Percentiles rank a stretch among this genome's conserved stretches.
Evolutionary conservation across 2,113 vertebrate species (phyloP).

Genomic region (Alligator mississippiensis): DNA sequence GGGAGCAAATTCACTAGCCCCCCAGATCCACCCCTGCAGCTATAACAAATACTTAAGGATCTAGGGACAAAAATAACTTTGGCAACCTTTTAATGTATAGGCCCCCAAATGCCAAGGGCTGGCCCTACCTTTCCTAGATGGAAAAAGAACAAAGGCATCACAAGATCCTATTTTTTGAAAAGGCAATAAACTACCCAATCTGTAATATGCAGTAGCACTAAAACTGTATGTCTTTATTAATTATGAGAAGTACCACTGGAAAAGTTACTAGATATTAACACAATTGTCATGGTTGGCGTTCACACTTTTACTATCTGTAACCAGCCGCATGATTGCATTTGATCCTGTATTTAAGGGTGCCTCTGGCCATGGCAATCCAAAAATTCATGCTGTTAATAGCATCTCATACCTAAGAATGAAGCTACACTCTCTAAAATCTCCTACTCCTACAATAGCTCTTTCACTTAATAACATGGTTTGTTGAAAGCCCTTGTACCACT

Average conservation of each 20-base stretch:
- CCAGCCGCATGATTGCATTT: background rate
- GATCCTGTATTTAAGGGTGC: background rate
- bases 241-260: background rate
- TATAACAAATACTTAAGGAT: background rate
- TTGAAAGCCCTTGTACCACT: background rate
- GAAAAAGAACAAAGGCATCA: background rate
- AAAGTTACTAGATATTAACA: background rate
- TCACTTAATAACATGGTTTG: background rate
- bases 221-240: background rate
- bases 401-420: background rate
- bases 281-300: no score
- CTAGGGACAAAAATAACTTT: background rate
- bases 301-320: background rate
- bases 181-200: background rate
- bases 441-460: background rate
- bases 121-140: background rate
- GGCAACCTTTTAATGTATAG: conserved; percentile 31
- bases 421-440: background rate
- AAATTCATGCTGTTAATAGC: background rate
- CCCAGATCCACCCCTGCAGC: conserved; percentile 22
- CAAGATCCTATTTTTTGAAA: background rate
- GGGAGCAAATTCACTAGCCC: no score
- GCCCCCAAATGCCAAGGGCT: background rate
- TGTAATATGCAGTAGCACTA: background rate
- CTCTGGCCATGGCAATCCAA: background rate